These are phyloP conservation scores for Pentalonia nigronervosa DNA, from an alignment of 1,140 invertebrate genomes.

Conservation along the genomic window DNA sequence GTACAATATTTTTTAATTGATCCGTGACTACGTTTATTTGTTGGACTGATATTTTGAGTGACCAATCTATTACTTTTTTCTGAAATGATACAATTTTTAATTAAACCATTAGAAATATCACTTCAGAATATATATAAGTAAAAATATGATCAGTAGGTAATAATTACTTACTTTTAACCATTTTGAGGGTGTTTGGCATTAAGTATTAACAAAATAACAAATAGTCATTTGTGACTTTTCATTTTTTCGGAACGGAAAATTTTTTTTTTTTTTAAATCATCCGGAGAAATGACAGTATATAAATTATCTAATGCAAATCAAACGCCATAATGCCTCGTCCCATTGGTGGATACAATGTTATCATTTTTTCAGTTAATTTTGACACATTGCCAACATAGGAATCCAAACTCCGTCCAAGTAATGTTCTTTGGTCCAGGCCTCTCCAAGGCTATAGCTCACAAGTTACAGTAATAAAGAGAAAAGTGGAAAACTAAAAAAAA, in stretches of 20 bases:
- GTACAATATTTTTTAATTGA: constrained; percentile 51
- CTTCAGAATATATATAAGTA: not conserved
- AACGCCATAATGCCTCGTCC: constrained; percentile 44
- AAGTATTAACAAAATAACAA: too few relatives aligned
- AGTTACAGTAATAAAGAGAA: not conserved
- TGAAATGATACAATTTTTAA: not conserved
- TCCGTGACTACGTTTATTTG: not conserved
- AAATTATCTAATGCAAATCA: constrained; percentile 48
- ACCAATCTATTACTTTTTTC: constrained; percentile 3
- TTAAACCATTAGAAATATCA: not conserved
- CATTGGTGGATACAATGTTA: constrained; percentile 42
- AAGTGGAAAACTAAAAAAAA: not conserved
- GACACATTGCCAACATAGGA: constrained; percentile 22
- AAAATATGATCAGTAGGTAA: not conserved
- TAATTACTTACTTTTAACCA: constrained; percentile 48
- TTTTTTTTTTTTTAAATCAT: constrained; percentile 40
- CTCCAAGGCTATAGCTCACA: too few relatives aligned
- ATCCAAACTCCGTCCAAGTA: not conserved
- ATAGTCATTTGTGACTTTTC: not conserved
- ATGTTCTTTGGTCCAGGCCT: too few relatives aligned
- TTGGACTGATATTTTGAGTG: not conserved
- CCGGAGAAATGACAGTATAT: constrained; percentile 17
- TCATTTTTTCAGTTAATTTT: constrained; percentile 58
- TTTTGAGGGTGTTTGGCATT: not conserved
- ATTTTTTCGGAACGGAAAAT: not conserved